Base-by-base conservation (phyloP, 2,888 invertebrate species). In the Acanthosoma haemorrhoidale region DNA sequence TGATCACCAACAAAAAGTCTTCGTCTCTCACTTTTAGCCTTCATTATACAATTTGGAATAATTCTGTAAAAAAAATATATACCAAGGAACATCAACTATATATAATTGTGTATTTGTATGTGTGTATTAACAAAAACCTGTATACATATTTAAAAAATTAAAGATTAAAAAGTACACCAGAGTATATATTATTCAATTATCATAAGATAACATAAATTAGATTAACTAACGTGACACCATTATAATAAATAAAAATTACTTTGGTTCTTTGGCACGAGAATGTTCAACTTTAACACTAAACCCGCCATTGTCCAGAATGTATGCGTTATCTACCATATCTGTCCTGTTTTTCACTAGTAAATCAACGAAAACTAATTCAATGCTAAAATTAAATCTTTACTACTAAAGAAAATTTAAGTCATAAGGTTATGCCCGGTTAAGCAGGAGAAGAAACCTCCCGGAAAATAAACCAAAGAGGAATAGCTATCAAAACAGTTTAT, bases 11-110 rank as follows among this genome's bases (percentile, higher is more conserved):
- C 87, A 80, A 97, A 99, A 0, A 94, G 90, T 51, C 98, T 85
- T 9, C 96, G 87, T 68, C 96, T 83, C 80, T 99, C 98, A 66
- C 94, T 94, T 81, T 97, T 98, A 0, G 96, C 96, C 84, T 99
- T 99, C 87, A 96, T 94, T 31, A 99, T 92, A 77, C 94, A 95
- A 81, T 99, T 99, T 0, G 97, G 96, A 64, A 95, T 85, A 15
- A 92, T 78, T 77, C 87, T 88, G 76, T 68, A 81, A 80, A 74
- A 68, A 70, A 74, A 51, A 34, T 39, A 36, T 60, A 38, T 5
- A 58, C 16, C 29, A n/a, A 18, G 9, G 21, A n/a, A n/a, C n/a
- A n/a, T n/a, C n/a, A n/a, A n/a, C n/a, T n/a, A n/a, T n/a, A n/a
- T n/a, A n/a, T n/a, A n/a, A n/a, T n/a, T n/a, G n/a, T n/a, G n/a